Base-by-base conservation (phyloP, 2,888 invertebrate species). In the Dorcus parallelipipedus region DNA sequence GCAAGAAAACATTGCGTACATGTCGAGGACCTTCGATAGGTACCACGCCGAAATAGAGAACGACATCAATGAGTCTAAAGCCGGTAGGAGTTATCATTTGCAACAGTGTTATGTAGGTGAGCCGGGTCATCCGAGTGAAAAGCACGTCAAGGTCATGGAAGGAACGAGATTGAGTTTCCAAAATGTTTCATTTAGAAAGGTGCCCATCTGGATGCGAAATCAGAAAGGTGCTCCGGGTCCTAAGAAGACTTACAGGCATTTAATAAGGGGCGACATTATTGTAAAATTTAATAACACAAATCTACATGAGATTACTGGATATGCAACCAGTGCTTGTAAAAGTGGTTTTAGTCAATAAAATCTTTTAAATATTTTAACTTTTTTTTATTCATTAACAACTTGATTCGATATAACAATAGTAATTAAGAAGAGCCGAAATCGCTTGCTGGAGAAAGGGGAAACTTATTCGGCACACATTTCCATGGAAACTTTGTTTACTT, bases 11-110 rank as follows among this genome's bases (percentile, higher is more conserved):
- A 60, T 75, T 4, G 61, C 68, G 47, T 54, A 63, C 1, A 70
- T 77, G 5, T 64, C 73, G 1, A 68, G 72, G 45, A 70, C 67
- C 3, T 63, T 78, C 3, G 77, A 78, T 41, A 65, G 57, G 9
- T 76, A 64, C 58, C 75, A 79, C 64, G 75, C 76, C 0, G 74
- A 78, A 62, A 71, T 78, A 9, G 79, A 79, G 64, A 79, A 79
- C 57, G 73, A 75, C 52, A 71, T 78, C 8, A 78, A 79, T 55
- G 76, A 77, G 56, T 65, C 65, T 0, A 76, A 76, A 64, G 14
- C 14, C n/a, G 7, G n/a, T 40, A 40, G 9, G 40, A 40, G 40
- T 9, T 3, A 20, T 20, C 26, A 14, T 14, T 14, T 14, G 14
- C 14, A 33, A 33, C 17, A 26, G 67, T 70, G 1, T 69, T 69